Evolutionary conservation across 2,888 invertebrate genomes (phyloP), one percentile per base, ranked within the genome.

Genomic region (Tenthredo livida): DNA sequence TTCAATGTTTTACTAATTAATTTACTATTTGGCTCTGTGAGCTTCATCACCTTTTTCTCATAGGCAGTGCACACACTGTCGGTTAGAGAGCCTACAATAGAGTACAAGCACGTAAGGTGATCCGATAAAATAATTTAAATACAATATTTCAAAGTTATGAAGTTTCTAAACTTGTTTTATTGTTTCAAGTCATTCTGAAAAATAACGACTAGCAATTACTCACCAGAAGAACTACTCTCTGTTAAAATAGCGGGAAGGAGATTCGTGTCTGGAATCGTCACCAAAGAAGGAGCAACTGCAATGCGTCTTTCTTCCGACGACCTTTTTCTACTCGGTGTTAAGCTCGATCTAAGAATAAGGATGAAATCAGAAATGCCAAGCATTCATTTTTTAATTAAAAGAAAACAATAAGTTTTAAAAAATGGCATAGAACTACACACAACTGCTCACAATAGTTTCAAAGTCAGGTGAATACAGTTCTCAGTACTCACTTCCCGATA

Each of bases 171-270:
- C 10, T 43, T 10, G 21, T 17, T 73, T 73, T 15, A 9, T 15
- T 50, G 7, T 29, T 54, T 54, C 29, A 33, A 54, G 5, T 21
- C 15, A 33, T 33, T 50, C n/a, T 5, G 54, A 54, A 77, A 37
- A 85, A 85, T 33, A 50, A 61, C n/a, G 72, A 40, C 25, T 40
- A 29, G 17, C 85, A 70, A 85, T 86, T 85, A 85, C 90, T 78
- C 89, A 93, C 95, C 95, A 85, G 95, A 95, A 40, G 95, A 95
- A 89, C 95, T 95, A 90, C 95, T 95, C 90, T 95, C 95, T 0
- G 95, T 95, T 84, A 95, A 92, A 87, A 94, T 94, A 84, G 93
- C 89, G 87, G 91, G 90, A 87, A 91, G 88, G 87, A 90, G 89
- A 87, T 88, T 87, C 88, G 89, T 89, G 89, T 95, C 94, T 84